Base-by-base conservation (phyloP, 53 echinoderm and acorn worm species). In the Holothuria scabra region DNA sequence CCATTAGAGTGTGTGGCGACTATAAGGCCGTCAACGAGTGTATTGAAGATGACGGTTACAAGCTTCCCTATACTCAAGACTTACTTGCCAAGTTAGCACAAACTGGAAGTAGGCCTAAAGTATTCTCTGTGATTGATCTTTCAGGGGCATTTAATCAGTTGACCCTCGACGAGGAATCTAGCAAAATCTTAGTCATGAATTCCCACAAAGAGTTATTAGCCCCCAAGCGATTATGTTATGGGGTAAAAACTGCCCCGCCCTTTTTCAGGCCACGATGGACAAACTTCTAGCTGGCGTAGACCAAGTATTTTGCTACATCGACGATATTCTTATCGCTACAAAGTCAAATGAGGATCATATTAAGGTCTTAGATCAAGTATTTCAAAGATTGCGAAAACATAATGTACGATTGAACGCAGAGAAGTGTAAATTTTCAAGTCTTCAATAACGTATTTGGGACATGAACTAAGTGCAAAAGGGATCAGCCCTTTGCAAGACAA, bases 41-140 rank as follows among this genome's bases (percentile, higher is more conserved):
- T 25, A 88, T 88, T 46, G 83, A 84, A 31, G 88, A 84, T 76
- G 78, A 88, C 70, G 66, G 41, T 46, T 88, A 88, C 66, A 75
- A 74, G 29, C 74, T 88, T 52, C 88, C 88, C 0, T 60, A 83
- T 60, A 60, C 30, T 16, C 60, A 83, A 29, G 88, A 56, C 9
- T 22, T 88, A 23, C 80, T 79, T 59, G 86, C 86, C 1, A 76
- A 79, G 32, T 64, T 76, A 12, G 76, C 62, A 28, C n/a, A 80
- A 30, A 29, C 19, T 1, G 65, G 62, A 25, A 46, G 41, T 11
- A 18, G 63, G 4, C 86, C 79, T 0, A 79, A 65, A 22, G 26
- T 59, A 34, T 86, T 57, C 33, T 86, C 86, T 11, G 61, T 64
- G 3, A 14, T 87, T 29, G 87, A 87, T 57, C 28, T 87, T 9